Evolutionary conservation across 2,113 vertebrate species (phyloP), one percentile per base, ranked within the genome.

Genomic region (Coturnix japonica): DNA sequence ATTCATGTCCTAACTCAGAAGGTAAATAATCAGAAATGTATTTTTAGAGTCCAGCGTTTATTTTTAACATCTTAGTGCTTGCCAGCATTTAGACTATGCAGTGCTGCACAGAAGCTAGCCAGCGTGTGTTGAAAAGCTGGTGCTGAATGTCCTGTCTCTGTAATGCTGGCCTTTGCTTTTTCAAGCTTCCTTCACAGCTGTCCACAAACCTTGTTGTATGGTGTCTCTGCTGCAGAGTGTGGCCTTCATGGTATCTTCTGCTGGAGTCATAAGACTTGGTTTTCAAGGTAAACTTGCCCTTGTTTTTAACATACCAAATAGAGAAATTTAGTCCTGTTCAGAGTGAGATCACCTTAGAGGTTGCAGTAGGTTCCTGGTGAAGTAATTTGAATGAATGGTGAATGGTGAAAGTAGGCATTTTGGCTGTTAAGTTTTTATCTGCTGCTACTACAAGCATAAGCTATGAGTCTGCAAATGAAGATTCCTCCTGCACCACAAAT

Each of bases 1-100:
- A 84, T 33, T 31, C n/a, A 59, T 63, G 9, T 57, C 84, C 85
- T 33, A 59, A 43, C 60, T 65, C 39, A 6, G n/a, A 49, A 69
- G 66, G 59, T 81, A 33, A 93, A 93, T 67, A 86, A 63, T 15
- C 35, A 81, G 78, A 8, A 28, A 22, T 44, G 11, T 94, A 93
- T 95, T 95, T 92, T 92, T 89, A 91, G 91, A 12, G 6, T 31
- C 20, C n/a, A 25, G 30, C 33, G 66, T 78, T 92, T 93, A 92
- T 96, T 93, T 89, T 61, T 70, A 94, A 81, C 90, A 4, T 53
- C 73, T 2, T 72, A 70, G 53, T 25, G 23, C 15, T 41, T 90
- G 85, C 60, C 88, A 90, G 0, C 70, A 75, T 23, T 4, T 30
- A 22, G 75, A 14, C 61, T 86, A 72, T 41, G 84, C 81, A 53